Conservation (phyloP, 2,888 invertebrate genomes). For the Eilema caniola region DNA sequence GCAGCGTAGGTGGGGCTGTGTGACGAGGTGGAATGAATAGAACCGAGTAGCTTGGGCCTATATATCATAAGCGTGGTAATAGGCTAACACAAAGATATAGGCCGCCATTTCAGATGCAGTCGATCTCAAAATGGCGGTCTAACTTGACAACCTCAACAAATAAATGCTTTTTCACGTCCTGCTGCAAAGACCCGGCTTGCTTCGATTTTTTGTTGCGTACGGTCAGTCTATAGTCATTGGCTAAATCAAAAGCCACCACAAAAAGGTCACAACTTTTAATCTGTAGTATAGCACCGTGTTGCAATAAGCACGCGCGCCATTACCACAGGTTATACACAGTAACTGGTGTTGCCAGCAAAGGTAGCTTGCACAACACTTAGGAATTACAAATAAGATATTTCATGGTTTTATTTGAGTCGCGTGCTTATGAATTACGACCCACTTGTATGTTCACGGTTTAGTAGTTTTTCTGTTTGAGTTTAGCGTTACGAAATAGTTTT, state of each 20-base stretch:
- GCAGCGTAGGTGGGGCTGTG: too few species aligned
- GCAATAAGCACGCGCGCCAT: constrained; percentile 31
- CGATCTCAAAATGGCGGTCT: too few species aligned
- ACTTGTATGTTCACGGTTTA: constrained; percentile 25
- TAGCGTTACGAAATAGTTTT: constrained; percentile 20
- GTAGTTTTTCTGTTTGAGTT: constrained; percentile 18
- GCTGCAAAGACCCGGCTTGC: too few species aligned
- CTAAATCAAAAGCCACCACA: background rate
- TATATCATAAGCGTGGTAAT: too few species aligned
- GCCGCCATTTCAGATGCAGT: too few species aligned
- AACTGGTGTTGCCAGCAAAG: constrained; percentile 23
- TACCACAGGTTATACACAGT: constrained; percentile 25
- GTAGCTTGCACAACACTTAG: constrained; percentile 39
- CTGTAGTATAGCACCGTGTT: constrained; percentile 21
- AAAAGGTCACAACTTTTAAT: too few species aligned
- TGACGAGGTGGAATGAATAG: too few species aligned
- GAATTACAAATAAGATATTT: constrained; percentile 45
- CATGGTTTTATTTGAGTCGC: constrained; percentile 36
- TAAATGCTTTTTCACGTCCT: too few species aligned
- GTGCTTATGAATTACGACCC: constrained; percentile 22
- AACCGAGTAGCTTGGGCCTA: too few species aligned
- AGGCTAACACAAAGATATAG: too few species aligned
- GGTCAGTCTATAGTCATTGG: background rate
- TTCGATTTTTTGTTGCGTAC: too few species aligned
- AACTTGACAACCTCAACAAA: too few species aligned